phyloP scores from a whole-genome alignment of 2,797 vertebrate genomes.

The Glossophaga mutica region DNA sequence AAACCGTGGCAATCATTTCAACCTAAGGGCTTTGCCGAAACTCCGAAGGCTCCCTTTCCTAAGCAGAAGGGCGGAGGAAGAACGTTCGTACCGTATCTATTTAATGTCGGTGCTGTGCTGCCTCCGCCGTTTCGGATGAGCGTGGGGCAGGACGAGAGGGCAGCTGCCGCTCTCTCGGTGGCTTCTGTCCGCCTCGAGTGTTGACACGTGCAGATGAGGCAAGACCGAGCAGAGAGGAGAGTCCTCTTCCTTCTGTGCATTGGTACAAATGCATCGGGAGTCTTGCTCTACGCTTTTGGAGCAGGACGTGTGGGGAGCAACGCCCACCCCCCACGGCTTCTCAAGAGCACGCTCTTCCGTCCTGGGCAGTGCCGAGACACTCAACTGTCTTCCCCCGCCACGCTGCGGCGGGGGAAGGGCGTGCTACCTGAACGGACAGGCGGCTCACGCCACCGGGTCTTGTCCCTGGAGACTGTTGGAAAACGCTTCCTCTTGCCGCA shows the following conservation, averaged over 20 bases:
- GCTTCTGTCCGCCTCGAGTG: background rate
- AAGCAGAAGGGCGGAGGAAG: rapidly evolving
- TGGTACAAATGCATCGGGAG: rapidly evolving
- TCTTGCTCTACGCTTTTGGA: background rate
- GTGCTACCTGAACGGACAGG: too few relatives aligned
- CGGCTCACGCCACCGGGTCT: rapidly evolving
- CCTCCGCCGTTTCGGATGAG: background rate
- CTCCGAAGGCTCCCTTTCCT: background rate
- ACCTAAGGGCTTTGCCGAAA: background rate
- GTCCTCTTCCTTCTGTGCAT: background rate
- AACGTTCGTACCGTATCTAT: background rate
- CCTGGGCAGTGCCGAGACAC: background rate
- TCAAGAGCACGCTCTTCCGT: background rate
- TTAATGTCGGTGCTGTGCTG: background rate
- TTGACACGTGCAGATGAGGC: background rate
- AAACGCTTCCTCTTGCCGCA: background rate
- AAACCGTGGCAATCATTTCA: background rate
- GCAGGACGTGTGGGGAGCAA: rapidly evolving
- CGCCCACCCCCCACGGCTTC: background rate
- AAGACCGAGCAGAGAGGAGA: background rate
- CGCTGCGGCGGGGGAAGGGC: rapidly evolving
- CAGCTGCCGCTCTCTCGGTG: too few relatives aligned
- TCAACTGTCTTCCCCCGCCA: rapidly evolving
- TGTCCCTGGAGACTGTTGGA: background rate
- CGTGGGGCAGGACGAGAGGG: too few relatives aligned